phyloP scores from a whole-genome alignment of 2,797 vertebrate species.

The Anguilla anguilla region DNA sequence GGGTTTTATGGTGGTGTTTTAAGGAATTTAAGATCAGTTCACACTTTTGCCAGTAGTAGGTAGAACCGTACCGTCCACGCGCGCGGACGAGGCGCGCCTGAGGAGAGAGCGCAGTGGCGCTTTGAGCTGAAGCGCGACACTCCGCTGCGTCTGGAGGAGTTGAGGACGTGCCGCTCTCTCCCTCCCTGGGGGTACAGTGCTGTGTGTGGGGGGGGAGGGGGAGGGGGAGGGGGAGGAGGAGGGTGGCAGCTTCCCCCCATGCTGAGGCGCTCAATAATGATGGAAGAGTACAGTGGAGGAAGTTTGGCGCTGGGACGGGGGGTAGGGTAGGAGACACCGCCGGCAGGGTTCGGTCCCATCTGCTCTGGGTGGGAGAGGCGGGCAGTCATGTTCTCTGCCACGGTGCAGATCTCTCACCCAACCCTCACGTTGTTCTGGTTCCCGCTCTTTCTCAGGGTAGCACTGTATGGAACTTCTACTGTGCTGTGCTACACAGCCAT shows the following conservation, averaged over 20 bases:
- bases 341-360: slow-evolving; percentile 28
- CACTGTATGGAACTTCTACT: background rate
- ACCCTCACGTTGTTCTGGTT: background rate
- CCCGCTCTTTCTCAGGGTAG: background rate
- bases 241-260: slow-evolving; percentile 32
- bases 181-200: slow-evolving; percentile 48
- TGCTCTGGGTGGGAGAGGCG: slow-evolving; percentile 34
- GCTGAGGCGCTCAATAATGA: slow-evolving; percentile 59
- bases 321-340: slow-evolving; percentile 6
- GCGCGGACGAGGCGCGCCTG: slow-evolving; percentile 2
- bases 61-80: background rate
- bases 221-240: slow-evolving; percentile 51
- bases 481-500: too few species aligned
- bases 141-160: slow-evolving; percentile 36
- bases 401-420: background rate
- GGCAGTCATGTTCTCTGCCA: slow-evolving; percentile 54
- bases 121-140: slow-evolving; percentile 50
- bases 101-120: slow-evolving; percentile 37
- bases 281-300: slow-evolving; percentile 64
- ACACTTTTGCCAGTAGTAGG: background rate
- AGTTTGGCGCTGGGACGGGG: slow-evolving; percentile 34
- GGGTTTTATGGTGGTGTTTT: background rate
- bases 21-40: background rate
- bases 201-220: slow-evolving; percentile 56
- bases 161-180: slow-evolving; percentile 9